Evolutionary conservation across 2,113 vertebrate genomes (phyloP).

Genomic region (Rhinichthys klamathensis): DNA sequence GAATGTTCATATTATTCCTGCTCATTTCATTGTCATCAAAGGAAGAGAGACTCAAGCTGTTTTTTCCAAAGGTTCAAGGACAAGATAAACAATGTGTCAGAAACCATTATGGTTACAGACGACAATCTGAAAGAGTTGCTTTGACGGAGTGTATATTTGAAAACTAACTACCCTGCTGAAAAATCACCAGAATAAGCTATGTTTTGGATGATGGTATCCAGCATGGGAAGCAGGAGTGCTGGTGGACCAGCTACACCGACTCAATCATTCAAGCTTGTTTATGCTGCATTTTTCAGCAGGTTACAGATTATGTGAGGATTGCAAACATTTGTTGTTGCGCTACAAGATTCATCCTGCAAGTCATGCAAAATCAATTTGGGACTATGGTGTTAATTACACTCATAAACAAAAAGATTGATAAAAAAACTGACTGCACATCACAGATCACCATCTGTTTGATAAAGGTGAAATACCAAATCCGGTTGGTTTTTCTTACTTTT

Average conservation of each 20-base stretch:
- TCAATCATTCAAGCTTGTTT: no score
- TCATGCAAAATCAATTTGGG: not conserved
- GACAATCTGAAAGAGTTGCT: not conserved
- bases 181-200: no score
- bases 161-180: not conserved
- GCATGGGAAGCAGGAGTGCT: no score
- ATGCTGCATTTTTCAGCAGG: no score
- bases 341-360: slow-evolving; percentile 14
- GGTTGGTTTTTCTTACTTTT: not conserved
- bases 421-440: not conserved
- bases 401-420: not conserved
- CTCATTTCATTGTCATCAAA: slow-evolving; percentile 2
- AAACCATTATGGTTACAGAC: not conserved
- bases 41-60: not conserved
- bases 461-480: not conserved
- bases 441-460: not conserved
- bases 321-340: not conserved
- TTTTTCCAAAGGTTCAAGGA: slow-evolving; percentile 5
- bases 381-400: slow-evolving; percentile 3
- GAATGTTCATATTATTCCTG: not conserved
- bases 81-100: slow-evolving; percentile 16
- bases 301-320: not conserved
- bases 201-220: no score
- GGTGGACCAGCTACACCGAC: no score
- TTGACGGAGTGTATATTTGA: not conserved